phyloP scores from a whole-genome alignment of 2,113 vertebrate species.

The Gambusia holbrooki region DNA sequence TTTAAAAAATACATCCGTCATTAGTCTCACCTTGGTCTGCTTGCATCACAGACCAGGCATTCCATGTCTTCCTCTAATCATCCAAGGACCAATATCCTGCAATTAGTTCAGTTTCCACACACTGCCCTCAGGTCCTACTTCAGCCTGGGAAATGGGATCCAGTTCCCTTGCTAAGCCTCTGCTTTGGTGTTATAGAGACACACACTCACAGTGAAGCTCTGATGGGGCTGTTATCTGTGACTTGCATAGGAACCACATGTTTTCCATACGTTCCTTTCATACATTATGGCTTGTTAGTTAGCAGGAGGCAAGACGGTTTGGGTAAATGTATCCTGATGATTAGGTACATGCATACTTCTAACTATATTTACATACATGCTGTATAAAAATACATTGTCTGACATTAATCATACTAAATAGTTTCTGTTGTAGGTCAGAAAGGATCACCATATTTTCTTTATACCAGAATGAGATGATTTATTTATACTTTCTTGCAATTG shows the following conservation, averaged over 20 bases:
- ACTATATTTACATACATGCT: not conserved
- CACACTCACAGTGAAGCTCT: slow-evolving; percentile 55
- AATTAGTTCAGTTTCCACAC: slow-evolving; percentile 93
- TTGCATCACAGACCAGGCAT: slow-evolving; percentile 94
- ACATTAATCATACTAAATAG: not conserved
- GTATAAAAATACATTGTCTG: not conserved
- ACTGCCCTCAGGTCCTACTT: slow-evolving; percentile 87
- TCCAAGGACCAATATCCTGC: slow-evolving; percentile 93
- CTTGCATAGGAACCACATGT: slow-evolving; percentile 77
- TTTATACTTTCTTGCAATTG: no score
- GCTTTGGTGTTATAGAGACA: slow-evolving; percentile 73
- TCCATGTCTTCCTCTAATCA: slow-evolving; percentile 93
- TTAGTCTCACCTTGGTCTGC: slow-evolving; percentile 86
- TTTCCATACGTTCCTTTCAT: slow-evolving; percentile 52
- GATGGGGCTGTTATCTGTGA: slow-evolving; percentile 73
- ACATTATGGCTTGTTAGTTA: slow-evolving; percentile 41
- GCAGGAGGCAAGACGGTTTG: slow-evolving; percentile 32
- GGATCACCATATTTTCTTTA: not conserved
- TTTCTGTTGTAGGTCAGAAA: not conserved
- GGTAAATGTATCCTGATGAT: slow-evolving; percentile 29
- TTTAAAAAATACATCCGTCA: slow-evolving; percentile 70
- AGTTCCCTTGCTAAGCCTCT: slow-evolving; percentile 77
- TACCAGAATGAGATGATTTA: not conserved
- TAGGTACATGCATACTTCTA: not conserved
- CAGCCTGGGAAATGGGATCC: slow-evolving; percentile 89